A percentile compares a stretch with the other conserved stretches of the same genome.
These are phyloP conservation scores for Notocelia uddmanniana DNA, from an alignment of 2,888 invertebrate species.

Conservation along the genomic window DNA sequence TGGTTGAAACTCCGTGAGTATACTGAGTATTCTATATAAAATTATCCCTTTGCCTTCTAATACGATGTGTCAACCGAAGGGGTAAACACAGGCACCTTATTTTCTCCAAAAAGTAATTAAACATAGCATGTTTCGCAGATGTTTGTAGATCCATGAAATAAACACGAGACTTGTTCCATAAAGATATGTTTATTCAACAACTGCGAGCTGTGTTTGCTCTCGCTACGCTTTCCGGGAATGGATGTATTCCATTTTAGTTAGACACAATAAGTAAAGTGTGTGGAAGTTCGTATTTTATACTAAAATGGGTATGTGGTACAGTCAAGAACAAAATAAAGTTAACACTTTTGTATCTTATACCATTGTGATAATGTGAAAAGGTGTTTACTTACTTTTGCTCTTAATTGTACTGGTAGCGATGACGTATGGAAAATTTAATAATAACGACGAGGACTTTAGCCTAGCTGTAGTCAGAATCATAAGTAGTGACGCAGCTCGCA, in stretches of 20 bases:
- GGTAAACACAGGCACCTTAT: not conserved
- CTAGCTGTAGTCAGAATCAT: too few relatives aligned
- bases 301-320: not conserved
- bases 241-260: not conserved
- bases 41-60: too few relatives aligned
- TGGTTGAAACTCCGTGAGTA: too few relatives aligned
- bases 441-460: too few relatives aligned
- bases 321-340: too few relatives aligned
- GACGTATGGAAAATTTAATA: too few relatives aligned
- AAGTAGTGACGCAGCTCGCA: too few relatives aligned
- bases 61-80: not conserved
- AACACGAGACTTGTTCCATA: not conserved
- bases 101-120: not conserved
- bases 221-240: not conserved
- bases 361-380: too few relatives aligned
- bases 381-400: too few relatives aligned
- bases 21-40: too few relatives aligned
- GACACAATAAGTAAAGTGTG: not conserved
- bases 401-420: too few relatives aligned
- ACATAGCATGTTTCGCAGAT: not conserved
- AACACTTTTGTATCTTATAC: too few relatives aligned
- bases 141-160: not conserved
- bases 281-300: not conserved
- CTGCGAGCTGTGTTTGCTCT: constrained; percentile 2
- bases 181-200: not conserved